phyloP scores from a whole-genome alignment of 1,140 invertebrate species.

The Lepidurus couesii region DNA sequence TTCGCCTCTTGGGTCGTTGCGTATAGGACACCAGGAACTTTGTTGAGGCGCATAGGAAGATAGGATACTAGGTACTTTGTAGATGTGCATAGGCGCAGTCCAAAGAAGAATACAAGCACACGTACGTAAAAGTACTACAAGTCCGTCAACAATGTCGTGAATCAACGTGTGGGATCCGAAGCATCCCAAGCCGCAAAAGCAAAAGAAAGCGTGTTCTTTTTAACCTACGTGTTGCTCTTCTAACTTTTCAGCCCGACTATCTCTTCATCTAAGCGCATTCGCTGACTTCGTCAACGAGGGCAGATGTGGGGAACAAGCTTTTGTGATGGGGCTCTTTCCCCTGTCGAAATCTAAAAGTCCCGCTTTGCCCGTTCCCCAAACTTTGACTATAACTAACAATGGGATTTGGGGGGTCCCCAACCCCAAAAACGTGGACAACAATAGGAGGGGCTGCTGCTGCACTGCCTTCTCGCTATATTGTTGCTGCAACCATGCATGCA shows the following conservation, averaged over 20 bases:
- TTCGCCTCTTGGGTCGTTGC: too few relatives aligned
- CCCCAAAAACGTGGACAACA: neutral
- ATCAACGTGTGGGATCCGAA: neutral
- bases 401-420: neutral
- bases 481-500: conserved; percentile 2
- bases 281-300: conserved; percentile 4
- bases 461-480: too few relatives aligned
- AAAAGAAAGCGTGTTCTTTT: too few relatives aligned
- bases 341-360: too few relatives aligned
- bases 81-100: too few relatives aligned
- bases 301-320: neutral
- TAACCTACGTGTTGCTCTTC: conserved; percentile 4
- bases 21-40: too few relatives aligned
- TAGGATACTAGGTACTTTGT: too few relatives aligned
- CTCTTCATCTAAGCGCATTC: neutral
- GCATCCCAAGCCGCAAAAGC: too few relatives aligned
- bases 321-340: too few relatives aligned
- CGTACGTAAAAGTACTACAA: too few relatives aligned
- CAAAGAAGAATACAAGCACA: too few relatives aligned
- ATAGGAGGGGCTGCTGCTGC: neutral
- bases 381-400: neutral
- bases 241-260: neutral
- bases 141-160: neutral
- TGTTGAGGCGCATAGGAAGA: too few relatives aligned
- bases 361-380: neutral